phyloP scores from a whole-genome alignment of 2,888 invertebrate genomes.

The Pristionchus arcanus region DNA sequence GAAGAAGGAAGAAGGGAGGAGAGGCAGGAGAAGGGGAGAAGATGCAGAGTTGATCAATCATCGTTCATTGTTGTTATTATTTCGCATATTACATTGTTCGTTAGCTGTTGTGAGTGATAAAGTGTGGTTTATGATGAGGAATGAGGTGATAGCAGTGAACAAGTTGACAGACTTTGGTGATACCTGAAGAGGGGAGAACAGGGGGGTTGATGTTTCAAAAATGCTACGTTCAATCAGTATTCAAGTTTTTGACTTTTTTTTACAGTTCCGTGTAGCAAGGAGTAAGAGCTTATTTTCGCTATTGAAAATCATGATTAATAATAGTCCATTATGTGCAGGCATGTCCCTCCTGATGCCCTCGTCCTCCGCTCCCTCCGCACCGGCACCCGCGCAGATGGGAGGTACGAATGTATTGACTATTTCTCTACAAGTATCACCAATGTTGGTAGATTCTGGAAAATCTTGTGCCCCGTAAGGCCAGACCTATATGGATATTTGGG shows the following conservation, averaged over 20 bases:
- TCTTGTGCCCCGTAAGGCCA: no score
- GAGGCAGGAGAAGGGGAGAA: constrained; percentile 48
- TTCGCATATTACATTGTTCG: neutral
- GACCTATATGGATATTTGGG: no score
- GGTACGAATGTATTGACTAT: neutral
- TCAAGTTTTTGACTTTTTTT: no score
- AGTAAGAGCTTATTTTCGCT: no score
- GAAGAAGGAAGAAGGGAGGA: constrained; percentile 51
- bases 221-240: no score
- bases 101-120: constrained; percentile 38
- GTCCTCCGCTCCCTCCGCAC: neutral
- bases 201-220: neutral
- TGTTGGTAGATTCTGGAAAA: no score
- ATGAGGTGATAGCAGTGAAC: neutral
- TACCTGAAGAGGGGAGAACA: neutral
- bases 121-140: neutral
- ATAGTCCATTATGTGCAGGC: no score
- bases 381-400: constrained; percentile 1
- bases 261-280: no score
- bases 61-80: constrained; percentile 27
- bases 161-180: constrained; percentile 13
- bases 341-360: constrained; percentile 3
- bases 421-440: no score
- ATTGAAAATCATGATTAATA: no score
- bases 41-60: constrained; percentile 8